Conservation (phyloP, 2,888 invertebrate genomes). For the Eupithecia tripunctaria region DNA sequence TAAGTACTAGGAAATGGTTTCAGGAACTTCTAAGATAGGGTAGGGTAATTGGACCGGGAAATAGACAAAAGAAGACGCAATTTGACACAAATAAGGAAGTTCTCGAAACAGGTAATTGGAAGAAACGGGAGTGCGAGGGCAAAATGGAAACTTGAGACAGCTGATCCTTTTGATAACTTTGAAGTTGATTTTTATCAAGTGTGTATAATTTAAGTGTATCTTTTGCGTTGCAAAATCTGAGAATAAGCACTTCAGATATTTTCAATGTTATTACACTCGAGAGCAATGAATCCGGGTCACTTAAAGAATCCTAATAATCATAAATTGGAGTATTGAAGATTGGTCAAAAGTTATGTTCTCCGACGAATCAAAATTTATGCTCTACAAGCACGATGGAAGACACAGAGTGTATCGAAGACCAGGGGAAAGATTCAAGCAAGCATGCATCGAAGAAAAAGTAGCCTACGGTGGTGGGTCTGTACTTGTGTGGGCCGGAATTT, state of each 20-base stretch:
- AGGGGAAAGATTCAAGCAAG: no score
- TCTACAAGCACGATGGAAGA: no score
- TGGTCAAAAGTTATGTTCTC: no score
- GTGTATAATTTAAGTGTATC: no score
- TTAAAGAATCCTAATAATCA: no score
- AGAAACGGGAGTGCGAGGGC: not conserved
- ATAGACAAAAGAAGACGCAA: not conserved
- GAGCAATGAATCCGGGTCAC: no score
- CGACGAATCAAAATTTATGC: no score
- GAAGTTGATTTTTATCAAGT: not conserved
- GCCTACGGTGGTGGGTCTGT: no score
- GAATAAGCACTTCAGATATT: not conserved
- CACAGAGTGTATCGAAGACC: no score
- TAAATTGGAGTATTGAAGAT: no score
- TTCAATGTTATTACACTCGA: not conserved
- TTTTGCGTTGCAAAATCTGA: not conserved
- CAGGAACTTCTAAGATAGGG: not conserved
- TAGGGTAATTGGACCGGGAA: not conserved
- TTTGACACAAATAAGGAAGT: not conserved
- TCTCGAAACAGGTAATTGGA: not conserved
- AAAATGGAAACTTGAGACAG: not conserved
- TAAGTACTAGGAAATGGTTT: not conserved
- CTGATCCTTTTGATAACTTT: not conserved
- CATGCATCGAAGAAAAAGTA: no score
- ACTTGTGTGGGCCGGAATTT: no score